Evolutionary conservation across 2,888 invertebrate genomes (phyloP).

Genomic region (Heliconius ethilla): DNA sequence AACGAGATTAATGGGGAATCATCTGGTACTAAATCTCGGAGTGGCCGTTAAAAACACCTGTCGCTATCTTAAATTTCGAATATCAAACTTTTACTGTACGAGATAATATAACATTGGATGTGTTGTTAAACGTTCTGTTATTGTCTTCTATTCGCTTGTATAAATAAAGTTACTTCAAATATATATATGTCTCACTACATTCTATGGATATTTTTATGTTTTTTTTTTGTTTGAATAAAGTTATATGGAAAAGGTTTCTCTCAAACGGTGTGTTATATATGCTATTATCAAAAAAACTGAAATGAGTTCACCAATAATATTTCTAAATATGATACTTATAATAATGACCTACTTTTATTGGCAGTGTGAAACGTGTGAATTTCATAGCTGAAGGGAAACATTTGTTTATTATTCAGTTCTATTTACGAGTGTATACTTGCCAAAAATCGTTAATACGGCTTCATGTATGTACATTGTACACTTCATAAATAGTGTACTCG

Average conservation of each 20-base stretch:
- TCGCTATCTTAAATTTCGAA: conserved; percentile 68
- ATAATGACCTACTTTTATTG: conserved; percentile 29
- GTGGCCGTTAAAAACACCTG: conserved; percentile 79
- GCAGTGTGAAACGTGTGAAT: conserved; percentile 53
- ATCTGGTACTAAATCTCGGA: conserved; percentile 73
- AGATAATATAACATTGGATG: conserved; percentile 53
- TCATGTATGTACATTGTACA: conserved; percentile 56
- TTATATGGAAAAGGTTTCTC: neutral
- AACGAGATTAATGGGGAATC: conserved; percentile 78
- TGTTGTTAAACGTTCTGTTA: conserved; percentile 46
- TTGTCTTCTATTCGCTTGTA: neutral
- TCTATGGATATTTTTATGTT: neutral
- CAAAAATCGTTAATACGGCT: conserved; percentile 71
- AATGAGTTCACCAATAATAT: neutral
- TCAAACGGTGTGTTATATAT: neutral
- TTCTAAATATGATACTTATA: neutral
- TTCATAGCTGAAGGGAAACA: conserved; percentile 62
- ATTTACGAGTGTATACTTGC: conserved; percentile 59
- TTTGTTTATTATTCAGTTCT: conserved; percentile 70
- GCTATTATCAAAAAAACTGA: neutral
- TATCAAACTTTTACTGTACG: conserved; percentile 67
- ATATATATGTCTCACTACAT: neutral
- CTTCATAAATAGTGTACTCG: conserved; percentile 67
- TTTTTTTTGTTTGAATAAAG: neutral
- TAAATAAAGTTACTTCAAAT: neutral